These are phyloP conservation scores for Lepus townsendii DNA, from an alignment of 2,797 vertebrate species.

Conservation along the genomic window DNA sequence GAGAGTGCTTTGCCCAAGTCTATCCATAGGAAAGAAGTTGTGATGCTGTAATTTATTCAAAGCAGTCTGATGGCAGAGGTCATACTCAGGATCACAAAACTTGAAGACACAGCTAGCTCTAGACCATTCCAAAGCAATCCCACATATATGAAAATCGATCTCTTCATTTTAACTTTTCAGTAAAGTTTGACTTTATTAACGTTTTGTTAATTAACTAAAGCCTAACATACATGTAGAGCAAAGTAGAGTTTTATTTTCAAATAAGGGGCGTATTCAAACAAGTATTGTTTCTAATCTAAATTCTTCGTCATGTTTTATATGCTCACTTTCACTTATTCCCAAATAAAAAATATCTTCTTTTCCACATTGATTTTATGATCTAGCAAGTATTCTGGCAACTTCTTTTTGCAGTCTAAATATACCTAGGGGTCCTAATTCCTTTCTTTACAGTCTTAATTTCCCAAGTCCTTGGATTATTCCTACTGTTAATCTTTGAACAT, in stretches of 20 bases:
- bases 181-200: too few species aligned
- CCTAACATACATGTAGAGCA: background rate
- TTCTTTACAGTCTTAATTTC: slow-evolving; percentile 26
- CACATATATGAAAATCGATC: background rate
- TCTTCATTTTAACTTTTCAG: background rate
- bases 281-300: slow-evolving; percentile 18
- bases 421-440: background rate
- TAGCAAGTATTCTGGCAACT: background rate
- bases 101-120: slow-evolving; percentile 18
- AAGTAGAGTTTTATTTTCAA: slow-evolving; percentile 34
- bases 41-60: background rate
- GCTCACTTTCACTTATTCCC: background rate
- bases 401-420: slow-evolving; percentile 36
- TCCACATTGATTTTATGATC: slow-evolving; percentile 19
- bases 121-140: background rate
- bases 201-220: background rate
- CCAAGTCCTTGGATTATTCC: slow-evolving; percentile 36
- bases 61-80: background rate
- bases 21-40: background rate
- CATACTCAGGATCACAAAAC: background rate
- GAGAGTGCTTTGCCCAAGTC: background rate
- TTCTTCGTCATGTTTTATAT: slow-evolving; percentile 2
- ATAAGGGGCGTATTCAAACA: background rate
- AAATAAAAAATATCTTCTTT: background rate
- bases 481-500: slow-evolving; percentile 29